Evolutionary conservation across 2,797 vertebrate species (phyloP).

Genomic region (Acipenser oxyrinchus): DNA sequence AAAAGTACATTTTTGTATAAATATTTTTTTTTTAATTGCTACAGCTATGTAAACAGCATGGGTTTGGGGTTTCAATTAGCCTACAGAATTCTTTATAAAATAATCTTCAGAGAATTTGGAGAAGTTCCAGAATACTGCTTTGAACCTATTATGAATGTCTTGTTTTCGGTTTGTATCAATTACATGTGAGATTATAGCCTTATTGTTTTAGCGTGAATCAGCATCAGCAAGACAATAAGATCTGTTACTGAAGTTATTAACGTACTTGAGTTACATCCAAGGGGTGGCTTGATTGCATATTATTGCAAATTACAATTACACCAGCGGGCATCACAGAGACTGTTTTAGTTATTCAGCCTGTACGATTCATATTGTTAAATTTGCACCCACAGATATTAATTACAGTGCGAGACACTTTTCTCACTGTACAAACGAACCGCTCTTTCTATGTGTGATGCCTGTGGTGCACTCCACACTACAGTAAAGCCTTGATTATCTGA

Average conservation of each 20-base stretch:
- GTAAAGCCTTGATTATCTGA: too few relatives aligned
- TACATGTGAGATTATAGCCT: constrained; percentile 35
- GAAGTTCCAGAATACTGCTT: constrained; percentile 47
- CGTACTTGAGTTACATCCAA: constrained; percentile 27
- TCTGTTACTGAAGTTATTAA: constrained; percentile 29
- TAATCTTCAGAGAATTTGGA: constrained; percentile 56
- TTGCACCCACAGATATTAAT: too few relatives aligned
- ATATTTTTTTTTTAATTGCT: too few relatives aligned
- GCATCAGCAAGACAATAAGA: constrained; percentile 24
- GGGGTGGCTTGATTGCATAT: constrained; percentile 32
- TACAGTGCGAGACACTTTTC: too few relatives aligned
- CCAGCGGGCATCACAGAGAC: constrained; percentile 23
- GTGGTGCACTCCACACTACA: too few relatives aligned
- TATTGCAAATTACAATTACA: constrained; percentile 30
- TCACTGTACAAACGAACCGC: too few relatives aligned
- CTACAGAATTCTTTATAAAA: constrained; percentile 46
- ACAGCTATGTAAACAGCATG: constrained; percentile 52
- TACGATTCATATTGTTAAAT: too few relatives aligned
- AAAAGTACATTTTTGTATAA: too few relatives aligned
- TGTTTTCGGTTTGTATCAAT: constrained; percentile 36
- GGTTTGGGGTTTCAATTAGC: constrained; percentile 60
- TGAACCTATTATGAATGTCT: constrained; percentile 29
- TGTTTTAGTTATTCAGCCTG: too few relatives aligned
- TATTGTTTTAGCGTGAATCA: constrained; percentile 30
- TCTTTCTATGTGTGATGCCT: too few relatives aligned